Base-by-base conservation (phyloP, 2,888 invertebrate species). In the Scaptomyza parva region DNA sequence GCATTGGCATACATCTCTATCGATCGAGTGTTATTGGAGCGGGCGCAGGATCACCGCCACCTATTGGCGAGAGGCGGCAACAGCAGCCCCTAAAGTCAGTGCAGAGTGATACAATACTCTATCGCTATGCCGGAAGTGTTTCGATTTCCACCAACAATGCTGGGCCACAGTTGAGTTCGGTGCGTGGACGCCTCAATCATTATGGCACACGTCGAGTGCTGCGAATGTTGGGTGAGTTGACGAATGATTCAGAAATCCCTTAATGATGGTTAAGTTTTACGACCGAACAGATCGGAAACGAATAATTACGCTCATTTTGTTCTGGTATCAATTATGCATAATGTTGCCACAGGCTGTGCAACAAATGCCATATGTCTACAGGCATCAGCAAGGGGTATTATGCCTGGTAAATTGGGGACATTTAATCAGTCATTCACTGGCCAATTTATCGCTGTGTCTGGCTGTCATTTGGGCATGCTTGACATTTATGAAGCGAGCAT, bases 161-260 rank as follows among this genome's bases (percentile, higher is more conserved):
- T 2, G 93, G 93, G 6, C 72, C 80, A 0, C 78, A 93, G 92
- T 62, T 93, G 92, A 62, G 93, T 91, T 52, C 94, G 92, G 91
- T 94, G 91, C 89, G 88, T 20, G 90, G 89, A 17, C 58, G 91
- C 17, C 88, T 91, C 73, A 90, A 90, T 69, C 93, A 93, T 44
- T 93, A 93, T 81, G 95, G 95, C 1, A 95, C 95, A 0, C 93
- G 93, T 59, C 92, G 95, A 72, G 95, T 96, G 18, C 91, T 96
- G 14, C 95, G 95, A 92, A 96, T 96, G 96, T 91, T 96, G 60
- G 95, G 96, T 96, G 88, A 94, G 94, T 92, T 33, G 2, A 5
- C 0, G 12, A 12, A 30, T 30, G 12, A 1, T 4, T 7, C 26
- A 26, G 3, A 0, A 24, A 24, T 24, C 22, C n/a, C n/a, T 24